Evolutionary conservation across 2,797 vertebrate genomes (phyloP).

Genomic region (Acanthis flammea): DNA sequence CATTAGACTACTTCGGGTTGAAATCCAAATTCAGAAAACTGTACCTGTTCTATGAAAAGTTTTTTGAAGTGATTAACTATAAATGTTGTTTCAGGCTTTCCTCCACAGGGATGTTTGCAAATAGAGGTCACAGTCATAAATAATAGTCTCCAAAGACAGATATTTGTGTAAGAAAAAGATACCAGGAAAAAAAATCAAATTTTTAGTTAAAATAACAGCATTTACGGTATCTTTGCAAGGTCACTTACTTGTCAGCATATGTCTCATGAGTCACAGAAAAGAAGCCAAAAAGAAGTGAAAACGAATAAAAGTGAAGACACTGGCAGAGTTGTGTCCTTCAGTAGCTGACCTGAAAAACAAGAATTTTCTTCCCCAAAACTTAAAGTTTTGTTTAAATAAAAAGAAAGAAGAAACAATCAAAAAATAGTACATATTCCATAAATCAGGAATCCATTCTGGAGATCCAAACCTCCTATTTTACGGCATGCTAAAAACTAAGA

Average conservation of each 20-base stretch:
- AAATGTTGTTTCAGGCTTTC: neutral
- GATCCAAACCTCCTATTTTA: neutral
- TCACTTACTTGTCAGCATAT: neutral
- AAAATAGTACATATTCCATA: neutral
- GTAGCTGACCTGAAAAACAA: neutral
- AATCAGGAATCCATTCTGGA: neutral
- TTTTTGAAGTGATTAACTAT: neutral
- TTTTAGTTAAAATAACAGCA: neutral
- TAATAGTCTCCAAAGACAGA: neutral
- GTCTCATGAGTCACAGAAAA: neutral
- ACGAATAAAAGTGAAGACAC: neutral
- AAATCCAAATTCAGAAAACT: neutral
- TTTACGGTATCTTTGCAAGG: neutral
- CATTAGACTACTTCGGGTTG: neutral
- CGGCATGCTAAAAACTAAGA: neutral
- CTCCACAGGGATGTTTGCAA: neutral
- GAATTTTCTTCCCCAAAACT: neutral
- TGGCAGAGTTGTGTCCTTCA: neutral
- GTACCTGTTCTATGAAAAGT: neutral
- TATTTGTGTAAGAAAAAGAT: neutral
- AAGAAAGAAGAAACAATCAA: accelerated
- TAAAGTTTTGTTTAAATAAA: neutral
- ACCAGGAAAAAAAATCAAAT: neutral
- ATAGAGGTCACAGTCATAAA: neutral
- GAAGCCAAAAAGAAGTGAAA: neutral